Percentiles rank a stretch among this genome's conserved stretches.
Conservation (phyloP, 2,113 vertebrate genomes). For the Dolichotis patagonum region DNA sequence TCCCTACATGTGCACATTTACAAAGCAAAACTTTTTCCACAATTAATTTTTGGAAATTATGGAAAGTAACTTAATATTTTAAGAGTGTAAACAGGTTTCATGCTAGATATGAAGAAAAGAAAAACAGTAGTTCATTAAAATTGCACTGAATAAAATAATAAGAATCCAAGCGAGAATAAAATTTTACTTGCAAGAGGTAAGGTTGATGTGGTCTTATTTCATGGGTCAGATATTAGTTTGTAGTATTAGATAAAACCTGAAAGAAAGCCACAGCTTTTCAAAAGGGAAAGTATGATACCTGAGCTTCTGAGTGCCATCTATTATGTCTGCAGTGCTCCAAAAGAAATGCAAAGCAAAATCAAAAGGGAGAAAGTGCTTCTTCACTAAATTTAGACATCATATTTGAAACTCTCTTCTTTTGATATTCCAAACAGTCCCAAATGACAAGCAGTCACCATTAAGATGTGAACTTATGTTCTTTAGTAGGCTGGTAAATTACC, state of each 20-base stretch:
- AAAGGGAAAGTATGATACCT: background rate
- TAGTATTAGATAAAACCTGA: conserved; percentile 10
- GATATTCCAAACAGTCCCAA: conserved; percentile 27
- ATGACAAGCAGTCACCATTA: conserved; percentile 46
- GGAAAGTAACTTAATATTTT: conserved; percentile 38
- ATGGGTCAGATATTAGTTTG: conserved; percentile 20
- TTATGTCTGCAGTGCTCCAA: background rate
- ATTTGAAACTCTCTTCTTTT: conserved; percentile 54
- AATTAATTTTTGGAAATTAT: conserved; percentile 71
- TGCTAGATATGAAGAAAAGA: background rate
- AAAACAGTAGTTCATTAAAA: conserved; percentile 57
- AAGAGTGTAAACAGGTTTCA: background rate
- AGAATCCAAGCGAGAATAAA: conserved; percentile 7
- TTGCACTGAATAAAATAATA: conserved; percentile 19
- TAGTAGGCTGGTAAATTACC: background rate
- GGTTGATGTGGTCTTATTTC: background rate
- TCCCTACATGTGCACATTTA: conserved; percentile 84
- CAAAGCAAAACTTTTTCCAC: conserved; percentile 61
- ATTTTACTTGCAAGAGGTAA: conserved; percentile 56
- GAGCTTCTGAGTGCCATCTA: background rate
- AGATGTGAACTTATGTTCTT: conserved; percentile 60
- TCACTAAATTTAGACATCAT: conserved; percentile 43
- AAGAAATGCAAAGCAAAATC: conserved; percentile 14
- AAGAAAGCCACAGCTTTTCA: conserved; percentile 44
- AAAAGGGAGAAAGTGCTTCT: conserved; percentile 9